phyloP scores from a whole-genome alignment of 2,113 vertebrate species.

The Periophthalmodon schlosseri region DNA sequence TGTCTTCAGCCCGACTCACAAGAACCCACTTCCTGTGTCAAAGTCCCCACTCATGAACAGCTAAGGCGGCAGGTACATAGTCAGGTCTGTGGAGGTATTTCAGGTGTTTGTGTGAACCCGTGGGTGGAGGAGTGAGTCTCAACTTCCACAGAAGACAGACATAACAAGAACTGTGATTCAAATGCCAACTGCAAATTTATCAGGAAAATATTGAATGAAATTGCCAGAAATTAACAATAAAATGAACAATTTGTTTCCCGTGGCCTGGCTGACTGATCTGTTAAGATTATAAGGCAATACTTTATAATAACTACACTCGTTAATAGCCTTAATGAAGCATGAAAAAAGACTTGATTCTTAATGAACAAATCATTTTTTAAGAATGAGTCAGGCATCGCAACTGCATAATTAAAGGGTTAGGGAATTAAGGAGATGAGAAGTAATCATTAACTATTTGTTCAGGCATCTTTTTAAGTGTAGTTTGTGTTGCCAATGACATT shows the following conservation, averaged over 20 bases:
- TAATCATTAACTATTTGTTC: too few relatives aligned
- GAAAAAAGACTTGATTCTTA: too few relatives aligned
- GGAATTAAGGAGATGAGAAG: too few relatives aligned
- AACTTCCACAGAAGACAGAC: neutral
- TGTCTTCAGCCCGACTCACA: slow-evolving; percentile 61
- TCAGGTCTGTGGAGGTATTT: slow-evolving; percentile 41
- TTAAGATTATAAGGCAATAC: too few relatives aligned
- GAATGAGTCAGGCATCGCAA: too few relatives aligned
- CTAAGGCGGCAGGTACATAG: slow-evolving; percentile 42
- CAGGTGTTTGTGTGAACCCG: slow-evolving; percentile 55
- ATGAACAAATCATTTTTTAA: too few relatives aligned
- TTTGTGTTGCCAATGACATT: too few relatives aligned
- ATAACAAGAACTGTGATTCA: neutral
- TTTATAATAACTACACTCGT: neutral
- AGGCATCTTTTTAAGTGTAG: too few relatives aligned
- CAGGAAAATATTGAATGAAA: neutral
- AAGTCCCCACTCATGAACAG: slow-evolving; percentile 43
- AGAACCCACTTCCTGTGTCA: slow-evolving; percentile 76
- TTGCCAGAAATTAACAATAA: neutral
- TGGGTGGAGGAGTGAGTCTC: slow-evolving; percentile 13
- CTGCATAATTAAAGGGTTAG: too few relatives aligned
- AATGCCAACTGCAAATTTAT: neutral
- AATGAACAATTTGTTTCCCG: neutral
- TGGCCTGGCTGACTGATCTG: too few relatives aligned
- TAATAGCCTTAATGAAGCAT: too few relatives aligned